Evolutionary conservation across 2,888 invertebrate genomes (phyloP).

Genomic region (Pegoplata infirma): DNA sequence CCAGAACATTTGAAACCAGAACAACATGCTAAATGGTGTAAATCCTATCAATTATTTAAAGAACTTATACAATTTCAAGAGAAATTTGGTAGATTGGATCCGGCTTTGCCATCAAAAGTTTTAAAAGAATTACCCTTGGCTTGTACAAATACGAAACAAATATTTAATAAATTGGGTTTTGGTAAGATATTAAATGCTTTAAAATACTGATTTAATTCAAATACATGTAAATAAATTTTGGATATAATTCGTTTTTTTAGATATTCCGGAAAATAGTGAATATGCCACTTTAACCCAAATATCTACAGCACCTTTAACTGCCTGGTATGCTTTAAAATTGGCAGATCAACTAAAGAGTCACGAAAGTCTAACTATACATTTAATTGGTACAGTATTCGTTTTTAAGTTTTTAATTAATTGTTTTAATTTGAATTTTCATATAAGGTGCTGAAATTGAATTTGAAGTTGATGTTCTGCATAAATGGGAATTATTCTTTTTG

Average conservation of each 20-base stretch:
- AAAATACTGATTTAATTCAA: no score
- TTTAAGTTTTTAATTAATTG: no score
- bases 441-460: constrained; percentile 86
- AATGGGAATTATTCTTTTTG: constrained; percentile 85
- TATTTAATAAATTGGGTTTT: constrained; percentile 70
- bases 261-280: constrained; percentile 70
- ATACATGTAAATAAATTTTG: no score
- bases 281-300: constrained; percentile 83
- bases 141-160: constrained; percentile 71
- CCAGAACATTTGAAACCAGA: constrained; percentile 79
- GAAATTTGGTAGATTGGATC: constrained; percentile 80
- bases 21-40: constrained; percentile 82
- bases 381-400: constrained; percentile 71
- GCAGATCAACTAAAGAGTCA: constrained; percentile 67
- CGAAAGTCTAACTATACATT: constrained; percentile 72
- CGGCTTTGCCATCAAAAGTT: constrained; percentile 80
- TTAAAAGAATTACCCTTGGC: constrained; percentile 69
- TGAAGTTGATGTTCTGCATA: constrained; percentile 83
- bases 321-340: constrained; percentile 80
- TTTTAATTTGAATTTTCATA: not conserved
- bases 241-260: no score
- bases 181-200: constrained; percentile 63
- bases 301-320: constrained; percentile 83
- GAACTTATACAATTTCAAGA: constrained; percentile 82
- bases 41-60: constrained; percentile 81